Conservation (phyloP, 2,797 vertebrate species). For the Ptychadena robeensis region DNA sequence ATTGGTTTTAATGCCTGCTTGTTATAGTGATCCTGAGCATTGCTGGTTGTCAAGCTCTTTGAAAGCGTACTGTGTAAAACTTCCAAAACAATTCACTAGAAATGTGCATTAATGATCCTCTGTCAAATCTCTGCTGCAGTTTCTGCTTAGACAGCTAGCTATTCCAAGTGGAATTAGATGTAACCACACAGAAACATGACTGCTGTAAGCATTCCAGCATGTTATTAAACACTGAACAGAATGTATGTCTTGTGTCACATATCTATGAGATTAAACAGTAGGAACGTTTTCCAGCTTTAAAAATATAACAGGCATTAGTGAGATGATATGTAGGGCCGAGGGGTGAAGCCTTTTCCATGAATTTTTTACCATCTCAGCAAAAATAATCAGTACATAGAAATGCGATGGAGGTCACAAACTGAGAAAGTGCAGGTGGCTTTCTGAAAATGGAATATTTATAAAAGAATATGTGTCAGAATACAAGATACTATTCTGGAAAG, state of each 20-base stretch:
- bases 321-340: background rate
- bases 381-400: background rate
- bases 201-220: slow-evolving; percentile 11
- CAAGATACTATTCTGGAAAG: background rate
- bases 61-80: background rate
- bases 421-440: background rate
- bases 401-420: background rate
- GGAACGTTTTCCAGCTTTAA: background rate
- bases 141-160: background rate
- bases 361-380: background rate
- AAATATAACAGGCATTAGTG: background rate
- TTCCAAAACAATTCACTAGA: background rate
- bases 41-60: background rate
- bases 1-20: background rate
- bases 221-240: slow-evolving; percentile 2
- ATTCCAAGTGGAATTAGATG: slow-evolving; percentile 11
- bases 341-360: background rate
- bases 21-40: background rate
- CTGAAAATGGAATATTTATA: background rate
- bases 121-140: background rate
- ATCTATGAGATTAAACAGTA: slow-evolving; percentile 4
- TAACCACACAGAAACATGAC: slow-evolving; percentile 12
- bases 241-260: background rate
- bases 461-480: background rate
- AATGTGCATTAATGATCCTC: background rate